Evolutionary conservation across 2,888 invertebrate genomes (phyloP).

Genomic region (Lycia hirtaria): DNA sequence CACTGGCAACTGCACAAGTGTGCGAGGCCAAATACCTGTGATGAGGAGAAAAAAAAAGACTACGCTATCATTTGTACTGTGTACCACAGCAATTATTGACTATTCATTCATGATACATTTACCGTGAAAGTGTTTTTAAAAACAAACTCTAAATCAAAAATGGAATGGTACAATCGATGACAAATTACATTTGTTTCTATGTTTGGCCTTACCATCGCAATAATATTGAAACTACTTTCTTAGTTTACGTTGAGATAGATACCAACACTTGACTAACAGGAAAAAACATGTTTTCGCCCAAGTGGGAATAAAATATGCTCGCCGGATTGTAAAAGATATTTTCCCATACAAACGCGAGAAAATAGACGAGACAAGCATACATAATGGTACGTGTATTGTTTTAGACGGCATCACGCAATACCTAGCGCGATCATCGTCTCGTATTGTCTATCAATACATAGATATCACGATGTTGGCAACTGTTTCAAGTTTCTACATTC

Average conservation of each 20-base stretch:
- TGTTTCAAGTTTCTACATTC: neutral
- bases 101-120: too few relatives aligned
- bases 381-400: slow-evolving; percentile 14
- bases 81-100: too few relatives aligned
- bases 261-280: slow-evolving; percentile 15
- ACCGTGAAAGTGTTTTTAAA: too few relatives aligned
- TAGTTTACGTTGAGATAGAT: slow-evolving; percentile 4
- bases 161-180: neutral
- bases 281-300: slow-evolving; percentile 39
- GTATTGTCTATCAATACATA: slow-evolving; percentile 3
- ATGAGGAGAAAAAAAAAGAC: too few relatives aligned
- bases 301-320: slow-evolving; percentile 15
- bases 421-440: slow-evolving; percentile 2
- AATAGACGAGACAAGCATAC: slow-evolving; percentile 16
- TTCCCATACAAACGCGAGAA: slow-evolving; percentile 14
- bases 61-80: neutral
- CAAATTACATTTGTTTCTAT: neutral
- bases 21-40: too few relatives aligned
- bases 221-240: neutral
- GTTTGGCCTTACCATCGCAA: neutral
- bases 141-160: too few relatives aligned
- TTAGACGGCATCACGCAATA: slow-evolving; percentile 10
- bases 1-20: too few relatives aligned
- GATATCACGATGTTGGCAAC: neutral
- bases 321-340: slow-evolving; percentile 24